A percentile compares a stretch with the other conserved stretches of the same genome.
Evolutionary conservation across 2,113 vertebrate genomes (phyloP).

Genomic region (Ptychochromis oligacanthus): DNA sequence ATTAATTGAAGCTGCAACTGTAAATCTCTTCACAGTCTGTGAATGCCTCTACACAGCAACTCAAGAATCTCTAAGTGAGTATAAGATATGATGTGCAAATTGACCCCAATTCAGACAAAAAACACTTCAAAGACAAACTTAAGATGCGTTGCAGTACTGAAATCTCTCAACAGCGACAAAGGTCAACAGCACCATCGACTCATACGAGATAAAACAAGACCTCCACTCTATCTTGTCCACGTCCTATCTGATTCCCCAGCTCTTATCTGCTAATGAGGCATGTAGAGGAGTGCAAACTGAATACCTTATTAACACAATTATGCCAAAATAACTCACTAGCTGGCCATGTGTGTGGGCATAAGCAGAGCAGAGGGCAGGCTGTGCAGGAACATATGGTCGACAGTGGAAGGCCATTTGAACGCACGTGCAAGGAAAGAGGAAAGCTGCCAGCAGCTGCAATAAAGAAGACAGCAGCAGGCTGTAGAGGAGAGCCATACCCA

Average conservation of each 20-base stretch:
- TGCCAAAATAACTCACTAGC: neutral
- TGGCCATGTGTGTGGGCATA: constrained; percentile 1
- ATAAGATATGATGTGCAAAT: neutral
- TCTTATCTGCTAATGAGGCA: constrained; percentile 30
- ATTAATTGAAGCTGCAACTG: neutral
- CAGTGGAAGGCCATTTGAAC: neutral
- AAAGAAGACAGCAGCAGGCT: neutral
- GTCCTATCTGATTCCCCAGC: constrained; percentile 3
- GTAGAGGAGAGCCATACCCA: neutral
- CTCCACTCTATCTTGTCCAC: neutral
- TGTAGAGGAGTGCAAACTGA: neutral
- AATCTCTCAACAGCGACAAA: neutral
- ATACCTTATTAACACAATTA: constrained; percentile 29
- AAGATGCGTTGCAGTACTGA: neutral
- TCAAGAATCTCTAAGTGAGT: neutral
- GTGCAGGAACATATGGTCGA: constrained; percentile 11
- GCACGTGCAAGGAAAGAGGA: neutral
- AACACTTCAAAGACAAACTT: neutral
- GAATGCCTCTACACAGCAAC: neutral
- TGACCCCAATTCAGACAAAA: neutral
- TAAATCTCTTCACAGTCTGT: neutral
- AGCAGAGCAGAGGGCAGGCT: neutral
- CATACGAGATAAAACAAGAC: constrained; percentile 9
- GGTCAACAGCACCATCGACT: constrained; percentile 18
- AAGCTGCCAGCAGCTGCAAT: constrained; percentile 9